Conservation (phyloP, 2,888 invertebrate genomes). For the Oxytorus armatus region DNA sequence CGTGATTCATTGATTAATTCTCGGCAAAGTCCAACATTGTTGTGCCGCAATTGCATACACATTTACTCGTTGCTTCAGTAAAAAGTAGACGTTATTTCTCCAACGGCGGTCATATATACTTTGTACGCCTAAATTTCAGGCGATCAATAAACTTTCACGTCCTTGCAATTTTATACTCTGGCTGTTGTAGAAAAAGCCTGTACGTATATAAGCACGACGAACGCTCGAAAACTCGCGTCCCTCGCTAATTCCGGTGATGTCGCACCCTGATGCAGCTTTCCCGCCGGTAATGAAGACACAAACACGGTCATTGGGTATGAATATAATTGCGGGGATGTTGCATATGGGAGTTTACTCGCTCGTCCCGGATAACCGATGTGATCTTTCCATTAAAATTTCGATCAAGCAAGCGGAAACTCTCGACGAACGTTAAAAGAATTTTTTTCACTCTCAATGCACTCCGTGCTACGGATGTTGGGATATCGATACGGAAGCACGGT, state of each 20-base stretch:
- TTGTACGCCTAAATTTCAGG: no score
- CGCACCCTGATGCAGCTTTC: constrained; percentile 38
- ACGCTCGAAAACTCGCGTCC: constrained; percentile 10
- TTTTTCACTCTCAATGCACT: constrained; percentile 9
- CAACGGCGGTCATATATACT: no score
- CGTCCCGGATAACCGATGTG: constrained; percentile 31
- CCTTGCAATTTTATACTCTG: not conserved
- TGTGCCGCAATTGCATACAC: no score
- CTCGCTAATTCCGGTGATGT: constrained; percentile 32
- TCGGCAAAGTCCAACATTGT: no score
- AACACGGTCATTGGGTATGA: constrained; percentile 49
- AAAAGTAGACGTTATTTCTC: no score
- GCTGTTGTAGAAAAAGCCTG: not conserved
- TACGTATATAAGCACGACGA: not conserved
- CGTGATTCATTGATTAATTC: no score
- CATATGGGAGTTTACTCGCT: constrained; percentile 47
- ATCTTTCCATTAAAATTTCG: no score
- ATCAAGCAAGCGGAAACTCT: no score
- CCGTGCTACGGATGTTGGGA: constrained; percentile 25
- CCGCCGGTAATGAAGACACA: constrained; percentile 58
- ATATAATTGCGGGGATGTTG: constrained; percentile 59
- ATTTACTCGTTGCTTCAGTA: no score
- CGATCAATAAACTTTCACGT: not conserved
- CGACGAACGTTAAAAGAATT: not conserved
- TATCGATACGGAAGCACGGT: constrained; percentile 54